Base-by-base conservation (phyloP, 2,888 invertebrate species). In the Phragmatobia fuliginosa region DNA sequence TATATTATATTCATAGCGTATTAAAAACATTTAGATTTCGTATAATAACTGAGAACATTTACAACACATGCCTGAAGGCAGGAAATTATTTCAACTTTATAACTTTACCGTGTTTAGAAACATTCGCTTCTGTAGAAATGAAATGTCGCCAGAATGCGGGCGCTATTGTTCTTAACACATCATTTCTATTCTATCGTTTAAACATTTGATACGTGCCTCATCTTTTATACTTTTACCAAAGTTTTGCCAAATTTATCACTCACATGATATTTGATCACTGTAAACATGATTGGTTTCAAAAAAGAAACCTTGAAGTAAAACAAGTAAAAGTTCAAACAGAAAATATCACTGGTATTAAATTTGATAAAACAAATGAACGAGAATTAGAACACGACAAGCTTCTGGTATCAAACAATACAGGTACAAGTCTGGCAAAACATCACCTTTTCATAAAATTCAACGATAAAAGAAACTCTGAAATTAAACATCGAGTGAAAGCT, bases 131-230 rank as follows among this genome's bases (percentile, higher is more conserved):
- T 63, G 74, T 67, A 71, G 76, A 76, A 79, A 73, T 70, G 74
- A 83, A 85, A 83, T 82, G 79, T 85, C 83, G 78, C 75, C 76
- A 70, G 76, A 83, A 90, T 89, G 86, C 89, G 89, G 88, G 88
- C 74, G 62, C 86, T 77, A 86, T 89, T 90, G 88, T 88, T 85
- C 86, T 88, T 87, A 85, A 74, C 76, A 74, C 77, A 74, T 80
- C 83, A 81, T 78, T 82, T 82, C 75, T 79, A 80, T 80, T 80
- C 81, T 78, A 71, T 78, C 82, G 82, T 79, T 87, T 82, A 83
- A 84, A 78, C 78, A 84, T 83, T 85, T 87, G 84, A 87, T 84
- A 83, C 71, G 73, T 65, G 59, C 62, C 61, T 66, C 67, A 28
- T 36, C 71, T 71, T 78, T 81, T 79, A 78, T 78, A 33, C 70